Evolutionary conservation across 1,140 invertebrate genomes (phyloP).

Genomic region (Lasioglossum baleicum): DNA sequence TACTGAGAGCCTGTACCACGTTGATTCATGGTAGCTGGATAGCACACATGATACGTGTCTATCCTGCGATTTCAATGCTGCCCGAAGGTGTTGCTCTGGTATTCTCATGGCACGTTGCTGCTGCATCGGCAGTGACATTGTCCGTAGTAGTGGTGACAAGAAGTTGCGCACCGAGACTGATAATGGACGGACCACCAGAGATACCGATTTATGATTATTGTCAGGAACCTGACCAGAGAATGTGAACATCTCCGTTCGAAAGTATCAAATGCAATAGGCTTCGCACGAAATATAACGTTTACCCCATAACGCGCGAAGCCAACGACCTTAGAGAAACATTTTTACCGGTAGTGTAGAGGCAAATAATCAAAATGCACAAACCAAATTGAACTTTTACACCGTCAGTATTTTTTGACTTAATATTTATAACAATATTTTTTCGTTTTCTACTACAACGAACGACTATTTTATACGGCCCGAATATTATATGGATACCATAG

Average conservation of each 20-base stretch:
- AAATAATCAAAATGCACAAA: conserved; percentile 18
- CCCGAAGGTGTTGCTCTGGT: conserved; percentile 69
- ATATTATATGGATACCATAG: conserved; percentile 8
- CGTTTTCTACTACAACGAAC: conserved; percentile 23
- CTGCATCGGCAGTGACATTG: conserved; percentile 70
- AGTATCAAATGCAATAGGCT: background rate
- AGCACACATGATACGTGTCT: conserved; percentile 71
- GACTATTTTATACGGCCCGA: conserved; percentile 25
- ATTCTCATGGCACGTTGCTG: conserved; percentile 75
- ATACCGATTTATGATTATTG: conserved; percentile 74
- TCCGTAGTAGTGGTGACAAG: conserved; percentile 67
- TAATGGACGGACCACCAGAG: conserved; percentile 64
- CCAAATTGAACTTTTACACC: conserved; percentile 16
- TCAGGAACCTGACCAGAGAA: conserved; percentile 56
- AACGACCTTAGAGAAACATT: conserved; percentile 37
- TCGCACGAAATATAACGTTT: conserved; percentile 13
- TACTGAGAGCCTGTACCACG: conserved; percentile 70
- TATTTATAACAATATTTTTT: conserved; percentile 29
- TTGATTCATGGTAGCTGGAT: conserved; percentile 77
- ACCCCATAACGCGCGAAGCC: conserved; percentile 7
- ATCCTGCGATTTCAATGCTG: conserved; percentile 43
- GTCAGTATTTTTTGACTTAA: conserved; percentile 42
- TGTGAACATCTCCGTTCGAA: background rate
- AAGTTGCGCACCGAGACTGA: conserved; percentile 58
- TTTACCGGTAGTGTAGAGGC: conserved; percentile 16